Evolutionary conservation across 1,140 invertebrate species (phyloP).

Genomic region (Vanessa atalanta): DNA sequence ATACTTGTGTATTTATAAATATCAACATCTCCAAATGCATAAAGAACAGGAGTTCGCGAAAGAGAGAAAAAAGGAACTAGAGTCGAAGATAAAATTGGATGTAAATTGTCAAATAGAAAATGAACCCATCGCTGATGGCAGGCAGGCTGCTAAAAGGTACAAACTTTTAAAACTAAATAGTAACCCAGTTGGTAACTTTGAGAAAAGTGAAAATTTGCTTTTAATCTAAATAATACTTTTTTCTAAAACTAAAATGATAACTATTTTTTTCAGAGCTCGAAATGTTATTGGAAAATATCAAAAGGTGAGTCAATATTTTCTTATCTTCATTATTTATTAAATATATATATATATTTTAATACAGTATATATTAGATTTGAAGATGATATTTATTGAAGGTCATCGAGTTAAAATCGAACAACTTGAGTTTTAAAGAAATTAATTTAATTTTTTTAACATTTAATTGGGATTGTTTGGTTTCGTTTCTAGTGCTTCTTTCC

Average conservation of each 20-base stretch:
- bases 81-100: constrained; percentile 40
- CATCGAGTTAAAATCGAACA: no score
- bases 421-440: no score
- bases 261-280: constrained; percentile 55
- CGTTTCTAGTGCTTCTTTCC: no score
- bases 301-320: constrained; percentile 30
- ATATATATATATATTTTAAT: background rate
- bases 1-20: constrained; percentile 83
- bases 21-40: constrained; percentile 75
- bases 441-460: no score
- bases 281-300: constrained; percentile 53
- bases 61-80: constrained; percentile 52
- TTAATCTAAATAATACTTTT: background rate
- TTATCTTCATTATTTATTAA: background rate
- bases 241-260: constrained; percentile 8
- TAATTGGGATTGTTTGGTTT: no score
- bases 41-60: constrained; percentile 57
- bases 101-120: constrained; percentile 43
- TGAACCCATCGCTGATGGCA: constrained; percentile 47
- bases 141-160: constrained; percentile 82
- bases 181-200: no score
- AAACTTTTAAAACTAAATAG: constrained; percentile 8
- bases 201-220: background rate
- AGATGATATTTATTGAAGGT: no score
- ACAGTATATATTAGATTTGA: background rate